Evolutionary conservation across 53 echinoderm and acorn worm genomes (phyloP), one percentile per base, ranked within the genome.

Genomic region (Henricia sp.): DNA sequence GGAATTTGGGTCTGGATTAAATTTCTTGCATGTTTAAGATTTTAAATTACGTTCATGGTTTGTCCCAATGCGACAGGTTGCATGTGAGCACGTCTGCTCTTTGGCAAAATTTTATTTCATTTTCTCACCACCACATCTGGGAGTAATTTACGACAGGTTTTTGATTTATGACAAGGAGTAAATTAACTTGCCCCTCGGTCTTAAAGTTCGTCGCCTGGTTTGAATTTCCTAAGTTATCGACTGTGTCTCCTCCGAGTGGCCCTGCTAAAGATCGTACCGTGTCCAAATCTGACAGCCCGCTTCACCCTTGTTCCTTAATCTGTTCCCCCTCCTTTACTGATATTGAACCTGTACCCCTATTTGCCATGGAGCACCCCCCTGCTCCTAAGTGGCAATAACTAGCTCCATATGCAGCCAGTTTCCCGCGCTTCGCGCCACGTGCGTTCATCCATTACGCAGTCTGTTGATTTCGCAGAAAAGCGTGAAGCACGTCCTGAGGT

Each of bases 401-500:
- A 35, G 33, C 36, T 52, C 80, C 80, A 80, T 4, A 63, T 62
- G 80, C 19, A 3, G 12, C 4, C 46, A 19, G 46, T 33, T 78
- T 78, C 63, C 78, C 67, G 32, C 16, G 25, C 30, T 33, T 35
- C 64, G 51, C 80, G 17, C 19, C 40, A 33, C 35, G 62, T 80
- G 80, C 80, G 63, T 63, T 28, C 80, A 80, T 64, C 80, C 80
- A 63, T 64, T 10, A 80, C 64, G 30, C 46, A 33, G 65, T 62
- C 80, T 80, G 80, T 62, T 52, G 17, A 57, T 64, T 80, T n/a
- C 52, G 36, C 64, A 40, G 64, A 48, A 63, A 80, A 80, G 80
- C 80, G 48, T 80, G 80, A 80, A 80, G 80, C 63, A 64, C 32
- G 46, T 80, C 63, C 48, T 80, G 80, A 24, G 21, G n/a, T n/a